Conservation (phyloP, 1,140 invertebrate genomes). For the Megalonaias nervosa region DNA sequence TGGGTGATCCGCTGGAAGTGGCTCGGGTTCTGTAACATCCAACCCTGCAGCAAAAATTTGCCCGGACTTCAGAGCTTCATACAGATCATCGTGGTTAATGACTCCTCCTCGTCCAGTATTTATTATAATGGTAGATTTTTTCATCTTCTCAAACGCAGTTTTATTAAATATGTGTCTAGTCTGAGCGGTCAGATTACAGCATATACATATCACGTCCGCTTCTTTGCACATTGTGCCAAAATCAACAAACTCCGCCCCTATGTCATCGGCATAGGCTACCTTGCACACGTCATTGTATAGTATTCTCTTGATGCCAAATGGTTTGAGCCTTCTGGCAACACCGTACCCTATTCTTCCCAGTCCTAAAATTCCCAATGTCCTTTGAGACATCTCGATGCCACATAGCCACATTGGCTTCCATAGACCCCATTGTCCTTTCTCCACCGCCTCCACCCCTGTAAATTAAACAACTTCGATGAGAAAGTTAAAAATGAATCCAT, state of each 20-base stretch:
- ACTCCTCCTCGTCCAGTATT: slow-evolving; percentile 68
- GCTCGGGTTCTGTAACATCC: slow-evolving; percentile 95
- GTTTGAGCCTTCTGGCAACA: slow-evolving; percentile 79
- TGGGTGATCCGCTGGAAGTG: slow-evolving; percentile 85
- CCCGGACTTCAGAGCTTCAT: slow-evolving; percentile 78
- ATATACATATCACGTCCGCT: slow-evolving; percentile 67
- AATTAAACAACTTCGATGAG: slow-evolving; percentile 2
- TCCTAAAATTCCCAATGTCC: slow-evolving; percentile 88
- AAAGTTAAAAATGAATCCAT: too few species aligned
- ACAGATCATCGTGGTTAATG: slow-evolving; percentile 64
- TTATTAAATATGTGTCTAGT: slow-evolving; percentile 55
- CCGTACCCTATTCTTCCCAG: slow-evolving; percentile 82
- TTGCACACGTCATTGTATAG: slow-evolving; percentile 82
- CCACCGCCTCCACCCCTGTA: slow-evolving; percentile 55
- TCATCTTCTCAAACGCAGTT: slow-evolving; percentile 61
- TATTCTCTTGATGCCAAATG: slow-evolving; percentile 80
- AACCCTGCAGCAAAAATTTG: slow-evolving; percentile 89
- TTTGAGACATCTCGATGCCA: slow-evolving; percentile 82
- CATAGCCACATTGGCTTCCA: slow-evolving; percentile 93
- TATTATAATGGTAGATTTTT: slow-evolving; percentile 65
- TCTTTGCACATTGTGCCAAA: slow-evolving; percentile 66
- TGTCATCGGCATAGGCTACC: slow-evolving; percentile 74
- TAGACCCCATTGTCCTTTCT: slow-evolving; percentile 68
- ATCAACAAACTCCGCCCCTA: slow-evolving; percentile 79
- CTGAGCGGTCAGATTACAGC: slow-evolving; percentile 61